Conservation (phyloP, 1,140 invertebrate genomes). For the Drosophila lini region DNA sequence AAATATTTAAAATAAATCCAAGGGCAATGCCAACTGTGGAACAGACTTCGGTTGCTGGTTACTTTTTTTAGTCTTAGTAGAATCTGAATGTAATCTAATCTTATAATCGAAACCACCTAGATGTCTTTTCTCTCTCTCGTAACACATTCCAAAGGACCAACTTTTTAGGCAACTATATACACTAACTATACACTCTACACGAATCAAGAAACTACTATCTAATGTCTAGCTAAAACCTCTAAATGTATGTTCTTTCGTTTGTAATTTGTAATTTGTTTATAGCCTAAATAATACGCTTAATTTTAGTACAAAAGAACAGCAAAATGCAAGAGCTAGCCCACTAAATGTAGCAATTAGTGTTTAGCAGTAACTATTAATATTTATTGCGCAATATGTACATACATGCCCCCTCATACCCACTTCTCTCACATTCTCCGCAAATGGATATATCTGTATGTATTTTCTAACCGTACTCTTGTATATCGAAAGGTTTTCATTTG, state of each 20-base stretch:
- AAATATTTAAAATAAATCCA: slow-evolving; percentile 9
- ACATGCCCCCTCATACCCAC: background rate
- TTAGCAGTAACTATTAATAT: slow-evolving; percentile 45
- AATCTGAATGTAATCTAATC: slow-evolving; percentile 25
- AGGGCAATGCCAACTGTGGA: slow-evolving; percentile 41
- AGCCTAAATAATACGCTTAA: slow-evolving; percentile 71
- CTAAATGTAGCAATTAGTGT: slow-evolving; percentile 65
- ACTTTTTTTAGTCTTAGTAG: slow-evolving; percentile 11
- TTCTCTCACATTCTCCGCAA: slow-evolving; percentile 27
- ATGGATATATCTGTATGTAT: slow-evolving; percentile 39
- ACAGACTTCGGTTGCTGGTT: slow-evolving; percentile 15
- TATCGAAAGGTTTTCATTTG: slow-evolving; percentile 36
- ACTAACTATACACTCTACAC: slow-evolving; percentile 3
- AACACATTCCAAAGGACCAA: slow-evolving; percentile 81
- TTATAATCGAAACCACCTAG: slow-evolving; percentile 52
- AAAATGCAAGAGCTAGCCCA: slow-evolving; percentile 64
- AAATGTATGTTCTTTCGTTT: slow-evolving; percentile 33
- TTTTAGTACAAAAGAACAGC: slow-evolving; percentile 70
- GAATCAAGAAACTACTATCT: slow-evolving; percentile 17
- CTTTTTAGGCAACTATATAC: slow-evolving; percentile 30
- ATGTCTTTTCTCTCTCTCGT: slow-evolving; percentile 53
- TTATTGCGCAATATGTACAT: slow-evolving; percentile 53
- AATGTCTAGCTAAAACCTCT: slow-evolving; percentile 29
- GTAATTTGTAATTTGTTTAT: slow-evolving; percentile 28
- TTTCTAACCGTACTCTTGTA: slow-evolving; percentile 54